phyloP scores from a whole-genome alignment of 1,140 invertebrate species.

The Mizuhopecten yessoensis region DNA sequence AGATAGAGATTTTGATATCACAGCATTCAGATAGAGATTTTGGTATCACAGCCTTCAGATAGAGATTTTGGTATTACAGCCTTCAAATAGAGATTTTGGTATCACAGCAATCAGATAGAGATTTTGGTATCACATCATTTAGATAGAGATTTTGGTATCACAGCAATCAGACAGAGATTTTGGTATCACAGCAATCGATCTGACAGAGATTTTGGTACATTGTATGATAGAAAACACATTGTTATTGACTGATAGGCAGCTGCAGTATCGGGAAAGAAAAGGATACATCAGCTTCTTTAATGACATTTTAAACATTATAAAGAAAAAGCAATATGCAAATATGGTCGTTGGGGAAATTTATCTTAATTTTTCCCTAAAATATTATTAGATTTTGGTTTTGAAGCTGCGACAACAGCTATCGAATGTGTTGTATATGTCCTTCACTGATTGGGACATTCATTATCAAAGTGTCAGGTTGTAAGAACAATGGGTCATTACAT shows the following conservation, averaged over 20 bases:
- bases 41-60: too few relatives aligned
- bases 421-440: neutral
- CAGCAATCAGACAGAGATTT: too few relatives aligned
- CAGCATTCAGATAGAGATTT: too few relatives aligned
- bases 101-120: too few relatives aligned
- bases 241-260: neutral
- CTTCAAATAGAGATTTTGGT: too few relatives aligned
- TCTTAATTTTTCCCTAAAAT: neutral
- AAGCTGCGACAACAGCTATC: neutral
- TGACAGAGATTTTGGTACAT: too few relatives aligned
- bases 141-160: too few relatives aligned
- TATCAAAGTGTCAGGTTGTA: neutral
- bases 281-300: neutral
- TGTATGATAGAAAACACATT: too few relatives aligned
- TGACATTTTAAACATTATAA: neutral
- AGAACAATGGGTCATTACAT: neutral
- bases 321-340: neutral
- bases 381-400: neutral
- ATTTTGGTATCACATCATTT: too few relatives aligned
- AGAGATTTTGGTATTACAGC: too few relatives aligned
- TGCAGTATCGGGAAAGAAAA: neutral
- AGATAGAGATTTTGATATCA: too few relatives aligned
- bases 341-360: constrained; percentile 14
- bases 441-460: neutral
- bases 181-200: too few relatives aligned